A percentile compares a stretch with the other conserved stretches of the same genome.
Evolutionary conservation across 2,113 vertebrate genomes (phyloP).

Genomic region (Amia ocellicauda): DNA sequence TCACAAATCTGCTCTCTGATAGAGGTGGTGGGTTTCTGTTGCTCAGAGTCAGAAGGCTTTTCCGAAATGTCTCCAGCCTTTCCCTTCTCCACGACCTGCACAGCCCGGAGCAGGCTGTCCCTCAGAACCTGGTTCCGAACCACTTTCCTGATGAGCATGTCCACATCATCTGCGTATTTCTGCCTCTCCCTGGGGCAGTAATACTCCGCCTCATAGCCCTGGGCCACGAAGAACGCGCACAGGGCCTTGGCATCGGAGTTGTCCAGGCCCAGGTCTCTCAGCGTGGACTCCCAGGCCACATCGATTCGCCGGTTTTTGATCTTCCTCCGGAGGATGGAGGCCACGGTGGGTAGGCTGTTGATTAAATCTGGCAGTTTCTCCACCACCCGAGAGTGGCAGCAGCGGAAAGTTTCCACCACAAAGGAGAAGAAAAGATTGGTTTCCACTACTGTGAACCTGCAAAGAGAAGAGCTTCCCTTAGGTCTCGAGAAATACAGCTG

Average conservation of each 20-base stretch:
- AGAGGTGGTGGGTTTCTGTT: too few relatives aligned
- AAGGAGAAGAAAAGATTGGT: slow-evolving; percentile 51
- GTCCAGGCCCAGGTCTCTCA: slow-evolving; percentile 42
- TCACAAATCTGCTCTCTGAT: too few relatives aligned
- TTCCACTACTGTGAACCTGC: slow-evolving; percentile 51
- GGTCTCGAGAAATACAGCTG: background rate
- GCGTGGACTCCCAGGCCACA: slow-evolving; percentile 45
- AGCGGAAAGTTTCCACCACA: slow-evolving; percentile 42
- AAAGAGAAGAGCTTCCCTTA: slow-evolving; percentile 16
- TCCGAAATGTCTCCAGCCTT: slow-evolving; percentile 16
- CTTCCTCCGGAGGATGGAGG: slow-evolving; percentile 50
- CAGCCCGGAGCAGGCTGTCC: slow-evolving; percentile 42
- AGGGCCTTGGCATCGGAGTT: slow-evolving; percentile 40
- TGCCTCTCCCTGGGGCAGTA: slow-evolving; percentile 33
- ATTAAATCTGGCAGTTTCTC: slow-evolving; percentile 49
- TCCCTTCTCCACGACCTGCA: slow-evolving; percentile 42
- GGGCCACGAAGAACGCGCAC: slow-evolving; percentile 49
- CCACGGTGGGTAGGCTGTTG: slow-evolving; percentile 48
- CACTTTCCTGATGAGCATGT: slow-evolving; percentile 38
- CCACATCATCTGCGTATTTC: slow-evolving; percentile 29
- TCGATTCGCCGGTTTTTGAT: slow-evolving; percentile 40
- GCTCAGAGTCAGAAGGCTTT: too few relatives aligned
- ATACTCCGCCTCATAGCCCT: slow-evolving; percentile 41
- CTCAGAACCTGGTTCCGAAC: slow-evolving; percentile 42
- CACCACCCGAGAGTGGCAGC: slow-evolving; percentile 41